A percentile compares a stretch with the other conserved stretches of the same genome.
Conservation (phyloP, 2,113 vertebrate genomes). For the Pterocles burchelli region DNA sequence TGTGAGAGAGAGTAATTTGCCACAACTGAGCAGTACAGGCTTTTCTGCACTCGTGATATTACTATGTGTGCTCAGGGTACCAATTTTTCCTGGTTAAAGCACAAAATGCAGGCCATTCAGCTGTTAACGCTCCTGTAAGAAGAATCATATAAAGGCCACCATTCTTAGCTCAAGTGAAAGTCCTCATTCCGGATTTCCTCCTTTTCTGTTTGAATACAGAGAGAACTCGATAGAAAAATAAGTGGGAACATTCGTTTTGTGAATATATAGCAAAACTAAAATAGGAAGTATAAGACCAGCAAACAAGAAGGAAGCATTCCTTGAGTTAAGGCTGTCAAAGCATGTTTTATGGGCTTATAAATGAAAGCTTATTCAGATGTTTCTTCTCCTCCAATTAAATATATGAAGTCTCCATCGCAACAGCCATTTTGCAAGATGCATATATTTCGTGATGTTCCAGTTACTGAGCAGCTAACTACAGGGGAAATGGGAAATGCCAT, state of each 20-base stretch:
- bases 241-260: background rate
- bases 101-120: background rate
- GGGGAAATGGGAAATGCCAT: background rate
- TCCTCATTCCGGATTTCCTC: background rate
- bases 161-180: background rate
- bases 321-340: background rate
- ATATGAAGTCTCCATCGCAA: slow-evolving; percentile 27
- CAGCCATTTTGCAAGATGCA: background rate
- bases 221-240: background rate
- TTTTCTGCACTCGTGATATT: background rate
- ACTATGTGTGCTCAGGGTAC: background rate
- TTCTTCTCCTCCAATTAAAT: background rate
- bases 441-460: background rate
- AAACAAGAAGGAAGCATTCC: background rate
- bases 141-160: background rate
- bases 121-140: background rate
- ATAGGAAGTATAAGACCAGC: background rate
- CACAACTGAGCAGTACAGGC: background rate
- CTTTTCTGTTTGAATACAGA: background rate
- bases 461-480: background rate
- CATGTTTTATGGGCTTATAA: background rate
- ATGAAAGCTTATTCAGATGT: background rate
- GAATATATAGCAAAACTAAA: background rate
- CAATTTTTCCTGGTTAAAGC: background rate
- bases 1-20: background rate